Percentiles rank a stretch among this genome's conserved stretches.
Evolutionary conservation across 2,797 vertebrate genomes (phyloP).

Genomic region (Bradypodion pumilum): DNA sequence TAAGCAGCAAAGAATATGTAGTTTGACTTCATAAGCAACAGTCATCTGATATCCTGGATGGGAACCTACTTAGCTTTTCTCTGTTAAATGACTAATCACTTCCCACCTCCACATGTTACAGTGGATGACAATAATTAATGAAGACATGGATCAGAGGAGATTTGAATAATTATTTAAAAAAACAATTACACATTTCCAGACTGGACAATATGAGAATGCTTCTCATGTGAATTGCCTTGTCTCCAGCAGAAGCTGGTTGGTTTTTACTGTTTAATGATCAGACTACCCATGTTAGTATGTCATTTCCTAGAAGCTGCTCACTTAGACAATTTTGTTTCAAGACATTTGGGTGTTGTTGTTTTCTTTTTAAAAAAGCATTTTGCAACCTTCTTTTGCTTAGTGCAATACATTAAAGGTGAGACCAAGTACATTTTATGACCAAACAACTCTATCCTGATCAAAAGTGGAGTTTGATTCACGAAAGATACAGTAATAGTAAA

Average conservation of each 20-base stretch:
- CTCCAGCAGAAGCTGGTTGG: conserved; percentile 16
- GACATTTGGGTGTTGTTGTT: background rate
- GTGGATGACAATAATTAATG: conserved; percentile 48
- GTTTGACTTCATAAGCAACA: conserved; percentile 55
- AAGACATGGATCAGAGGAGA: conserved; percentile 24
- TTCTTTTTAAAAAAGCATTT: background rate
- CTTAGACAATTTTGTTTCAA: background rate
- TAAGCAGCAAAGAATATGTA: conserved; percentile 35
- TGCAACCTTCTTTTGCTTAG: background rate
- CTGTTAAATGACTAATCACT: conserved; percentile 40
- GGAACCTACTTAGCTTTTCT: conserved; percentile 44
- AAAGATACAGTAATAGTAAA: no score
- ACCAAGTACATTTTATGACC: no score
- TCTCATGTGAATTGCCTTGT: conserved; percentile 9
- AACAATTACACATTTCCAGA: conserved; percentile 48
- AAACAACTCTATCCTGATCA: no score
- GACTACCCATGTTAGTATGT: background rate
- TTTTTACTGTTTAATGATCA: background rate
- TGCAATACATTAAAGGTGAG: no score
- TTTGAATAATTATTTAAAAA: conserved; percentile 52
- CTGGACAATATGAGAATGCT: background rate
- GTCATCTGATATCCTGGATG: conserved; percentile 50
- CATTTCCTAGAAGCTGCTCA: background rate
- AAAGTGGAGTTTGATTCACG: no score
- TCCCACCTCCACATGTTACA: conserved; percentile 30